These are phyloP conservation scores for Bombus terrestris DNA, from an alignment of 1,140 invertebrate species.

Conservation along the genomic window DNA sequence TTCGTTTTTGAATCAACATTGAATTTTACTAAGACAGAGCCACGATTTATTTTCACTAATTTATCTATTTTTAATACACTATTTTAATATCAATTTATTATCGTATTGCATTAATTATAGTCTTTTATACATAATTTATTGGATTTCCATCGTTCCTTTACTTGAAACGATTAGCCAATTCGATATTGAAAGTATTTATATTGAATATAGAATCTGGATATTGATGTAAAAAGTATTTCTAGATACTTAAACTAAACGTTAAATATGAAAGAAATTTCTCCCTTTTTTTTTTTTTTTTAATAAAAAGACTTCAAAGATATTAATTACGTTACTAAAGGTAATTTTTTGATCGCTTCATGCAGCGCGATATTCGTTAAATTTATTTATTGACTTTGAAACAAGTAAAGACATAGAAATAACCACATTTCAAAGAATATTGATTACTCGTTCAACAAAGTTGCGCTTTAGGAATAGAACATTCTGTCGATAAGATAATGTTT, in stretches of 20 bases:
- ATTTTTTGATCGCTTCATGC: not conserved
- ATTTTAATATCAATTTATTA: too few species aligned
- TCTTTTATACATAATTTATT: too few species aligned
- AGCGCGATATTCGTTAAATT: not conserved
- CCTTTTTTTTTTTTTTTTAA: not conserved
- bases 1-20: not conserved
- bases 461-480: not conserved
- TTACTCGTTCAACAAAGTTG: not conserved
- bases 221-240: too few species aligned
- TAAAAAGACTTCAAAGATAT: not conserved
- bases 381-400: not conserved
- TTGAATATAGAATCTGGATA: too few species aligned
- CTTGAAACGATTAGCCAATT: too few species aligned
- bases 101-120: too few species aligned
- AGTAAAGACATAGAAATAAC: conserved; percentile 5
- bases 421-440: not conserved
- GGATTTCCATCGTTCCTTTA: not conserved
- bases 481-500: not conserved
- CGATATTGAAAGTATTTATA: too few species aligned
- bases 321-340: not conserved
- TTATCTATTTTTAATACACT: too few species aligned
- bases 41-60: too few species aligned
- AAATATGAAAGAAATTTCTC: too few species aligned
- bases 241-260: too few species aligned
- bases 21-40: too few species aligned